These are phyloP conservation scores for Gryon sp. DNA, from an alignment of 1,140 invertebrate genomes.

Conservation along the genomic window DNA sequence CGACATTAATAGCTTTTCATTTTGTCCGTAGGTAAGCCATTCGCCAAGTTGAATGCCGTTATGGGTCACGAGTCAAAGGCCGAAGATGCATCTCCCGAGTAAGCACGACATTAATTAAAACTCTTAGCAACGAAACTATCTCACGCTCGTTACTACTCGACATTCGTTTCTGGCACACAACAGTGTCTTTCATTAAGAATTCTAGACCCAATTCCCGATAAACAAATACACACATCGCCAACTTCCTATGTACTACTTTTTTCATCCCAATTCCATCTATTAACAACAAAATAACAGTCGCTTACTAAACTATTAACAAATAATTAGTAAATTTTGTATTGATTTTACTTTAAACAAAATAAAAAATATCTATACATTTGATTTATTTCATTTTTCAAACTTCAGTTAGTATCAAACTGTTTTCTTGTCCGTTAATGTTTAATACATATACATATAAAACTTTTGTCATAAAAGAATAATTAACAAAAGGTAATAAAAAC, in stretches of 20 bases:
- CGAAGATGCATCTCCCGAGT: conserved; percentile 67
- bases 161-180: conserved; percentile 58
- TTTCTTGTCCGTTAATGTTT: too few species aligned
- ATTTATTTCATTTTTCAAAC: too few species aligned
- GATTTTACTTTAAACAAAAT: too few species aligned
- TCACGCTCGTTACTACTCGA: conserved; percentile 65
- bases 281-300: conserved; percentile 32
- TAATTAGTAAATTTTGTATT: too few species aligned
- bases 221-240: conserved; percentile 39
- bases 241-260: conserved; percentile 44
- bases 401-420: too few species aligned
- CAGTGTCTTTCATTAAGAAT: conserved; percentile 55
- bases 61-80: conserved; percentile 67
- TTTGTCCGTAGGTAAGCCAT: conserved; percentile 65
- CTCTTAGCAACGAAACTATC: conserved; percentile 66
- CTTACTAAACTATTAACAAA: too few species aligned
- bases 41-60: conserved; percentile 67
- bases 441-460: too few species aligned
- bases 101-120: conserved; percentile 69
- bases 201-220: conserved; percentile 53
- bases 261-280: conserved; percentile 41
- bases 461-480: too few species aligned
- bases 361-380: too few species aligned
- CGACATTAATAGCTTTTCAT: conserved; percentile 67
- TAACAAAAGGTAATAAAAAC: too few species aligned